Evolutionary conservation across 2,113 vertebrate genomes (phyloP), one percentile per base, ranked within the genome.

Genomic region (Clarias macrocephalus): DNA sequence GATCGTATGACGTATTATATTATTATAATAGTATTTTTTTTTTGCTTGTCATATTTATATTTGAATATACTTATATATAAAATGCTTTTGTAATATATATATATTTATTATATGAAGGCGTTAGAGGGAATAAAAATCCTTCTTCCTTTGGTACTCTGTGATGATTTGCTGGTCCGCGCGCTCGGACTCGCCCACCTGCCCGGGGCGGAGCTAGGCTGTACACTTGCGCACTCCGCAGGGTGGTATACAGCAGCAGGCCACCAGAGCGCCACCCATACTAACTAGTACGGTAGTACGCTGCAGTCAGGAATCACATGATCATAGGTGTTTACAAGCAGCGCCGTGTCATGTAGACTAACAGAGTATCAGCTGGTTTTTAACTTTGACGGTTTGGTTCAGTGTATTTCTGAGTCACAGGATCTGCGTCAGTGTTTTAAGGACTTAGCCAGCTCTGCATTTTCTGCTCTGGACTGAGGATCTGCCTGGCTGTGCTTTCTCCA

Each of bases 271-370:
- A 59, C 23, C 3, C 83, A 11, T 62, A 73, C 83, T 85, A 0
- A 11, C n/a, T n/a, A 84, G 52, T 73, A 73, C n/a, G 3, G 2
- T 73, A 85, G 83, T 60, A 42, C 42, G 68, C 66, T 25, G 52
- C 25, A 30, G 92, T 93, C 92, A 88, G 13, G 66, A 88, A 90
- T 89, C 95, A 95, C 95, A 91, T 95, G 95, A 96, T 85, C 91
- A 80, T 84, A 87, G 91, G 90, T 96, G 95, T 96, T 95, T 93
- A 95, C 95, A 86, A 90, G 87, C 56, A 57, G 13, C 72, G 92
- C 92, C 63, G 91, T 93, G 94, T 57, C 15, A 76, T 59, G 82
- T 28, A 52, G 73, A 4, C 48, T 30, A 16, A 56, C 3, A n/a
- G 30, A 63, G 12, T 12, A 48, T 48, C 48, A 19, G 25, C 15